Conservation (phyloP, 1,140 invertebrate genomes). For the Cecropterus lyciades region DNA sequence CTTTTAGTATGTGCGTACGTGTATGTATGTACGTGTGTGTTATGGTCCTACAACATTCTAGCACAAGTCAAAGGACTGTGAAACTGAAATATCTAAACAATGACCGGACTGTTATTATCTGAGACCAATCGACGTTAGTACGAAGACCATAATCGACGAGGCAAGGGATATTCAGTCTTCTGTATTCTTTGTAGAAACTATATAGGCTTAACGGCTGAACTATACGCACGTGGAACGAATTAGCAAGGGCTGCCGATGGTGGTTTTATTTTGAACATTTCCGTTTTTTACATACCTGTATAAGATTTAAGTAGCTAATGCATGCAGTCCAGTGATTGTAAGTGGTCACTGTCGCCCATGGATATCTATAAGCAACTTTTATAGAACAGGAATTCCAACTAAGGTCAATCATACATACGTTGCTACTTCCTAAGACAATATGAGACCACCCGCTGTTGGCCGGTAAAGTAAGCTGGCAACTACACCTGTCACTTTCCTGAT, state of each 20-base stretch:
- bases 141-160: background rate
- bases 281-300: no score
- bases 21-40: no score
- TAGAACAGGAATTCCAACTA: no score
- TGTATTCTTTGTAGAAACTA: background rate
- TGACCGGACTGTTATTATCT: conserved; percentile 29
- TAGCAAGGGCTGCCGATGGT: conserved; percentile 1
- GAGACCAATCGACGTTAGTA: conserved; percentile 21
- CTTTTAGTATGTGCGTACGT: background rate
- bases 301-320: no score
- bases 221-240: conserved; percentile 23
- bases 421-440: no score
- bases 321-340: no score
- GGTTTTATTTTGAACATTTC: background rate
- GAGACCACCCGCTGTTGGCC: no score
- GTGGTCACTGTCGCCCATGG: no score
- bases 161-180: conserved; percentile 3
- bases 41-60: background rate
- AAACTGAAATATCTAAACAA: conserved; percentile 28
- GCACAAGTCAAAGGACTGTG: conserved; percentile 6
- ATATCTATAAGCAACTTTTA: no score
- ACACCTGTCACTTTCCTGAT: no score
- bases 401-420: no score
- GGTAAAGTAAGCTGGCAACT: no score
- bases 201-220: background rate